Base-by-base conservation (phyloP, 2,113 vertebrate genomes). In the Vidua chalybeata region DNA sequence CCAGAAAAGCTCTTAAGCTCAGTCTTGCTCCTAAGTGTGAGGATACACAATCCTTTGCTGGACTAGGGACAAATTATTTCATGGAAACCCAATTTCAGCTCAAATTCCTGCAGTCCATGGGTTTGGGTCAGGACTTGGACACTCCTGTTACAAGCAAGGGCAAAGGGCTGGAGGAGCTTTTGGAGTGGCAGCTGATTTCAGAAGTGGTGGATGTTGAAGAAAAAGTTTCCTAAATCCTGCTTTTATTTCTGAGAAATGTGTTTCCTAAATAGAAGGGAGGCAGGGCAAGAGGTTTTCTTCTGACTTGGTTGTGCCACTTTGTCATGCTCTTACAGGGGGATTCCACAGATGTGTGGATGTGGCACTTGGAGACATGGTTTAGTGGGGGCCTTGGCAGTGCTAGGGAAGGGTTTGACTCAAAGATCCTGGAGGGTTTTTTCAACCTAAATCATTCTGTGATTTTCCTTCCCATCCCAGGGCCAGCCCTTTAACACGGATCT, bases 1-100 rank as follows among this genome's bases (percentile, higher is more conserved):
- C 89, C 78, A 87, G 92, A 73, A 94, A 79, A 90, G 82, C 90
- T 93, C 92, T 90, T 87, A 80, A 76, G 43, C 63, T 95, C 31
- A 3, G 19, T 88, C 76, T 62, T 73, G 41, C 49, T 89, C 58
- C 3, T 41, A 24, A 81, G 58, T 41, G 69, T 75, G 84, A 84
- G 68, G 71, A 43, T 33, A 13, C 7, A 11, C 9, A 64, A 56
- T 59, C 16, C 19, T 84, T 72, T 81, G 39, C 76, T 93, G 71
- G 87, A n/a, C 11, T 3, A 59, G 18, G n/a, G 63, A 56, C 59
- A 73, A 73, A 63, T 23, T 58, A 13, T 10, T 46, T 39, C 26
- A 37, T 30, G 24, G 24, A 61, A 89, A 82, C 13, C 18, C 10
- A 4, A 7, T 61, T 84, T 75, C 61, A 69, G 23, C 62, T 87